Conservation (phyloP, 1,140 invertebrate species). For the Scaptomyza montana region DNA sequence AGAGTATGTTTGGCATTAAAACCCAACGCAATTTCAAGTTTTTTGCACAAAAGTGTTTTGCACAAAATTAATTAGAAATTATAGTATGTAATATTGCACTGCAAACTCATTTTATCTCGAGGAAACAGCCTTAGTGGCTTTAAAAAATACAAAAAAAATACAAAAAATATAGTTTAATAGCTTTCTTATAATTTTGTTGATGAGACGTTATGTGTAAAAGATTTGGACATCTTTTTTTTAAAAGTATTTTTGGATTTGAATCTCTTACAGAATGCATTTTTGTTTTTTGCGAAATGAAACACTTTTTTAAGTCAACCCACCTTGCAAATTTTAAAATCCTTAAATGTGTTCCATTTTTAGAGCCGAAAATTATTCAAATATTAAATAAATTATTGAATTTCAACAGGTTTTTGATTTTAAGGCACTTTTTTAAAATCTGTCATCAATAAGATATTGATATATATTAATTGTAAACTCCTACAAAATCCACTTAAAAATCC, state of each 20-base stretch:
- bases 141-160: constrained; percentile 10
- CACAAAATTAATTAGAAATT: constrained; percentile 20
- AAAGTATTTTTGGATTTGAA: not conserved
- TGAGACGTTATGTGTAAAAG: too few species aligned
- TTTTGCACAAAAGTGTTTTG: constrained; percentile 32
- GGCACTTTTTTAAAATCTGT: not conserved
- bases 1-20: constrained; percentile 17
- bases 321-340: constrained; percentile 40
- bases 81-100: constrained; percentile 35
- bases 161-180: too few species aligned
- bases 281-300: not conserved
- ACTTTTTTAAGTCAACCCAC: constrained; percentile 28
- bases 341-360: constrained; percentile 47
- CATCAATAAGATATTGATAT: not conserved
- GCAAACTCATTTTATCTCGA: constrained; percentile 12
- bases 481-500: constrained; percentile 4
- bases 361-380: constrained; percentile 4
- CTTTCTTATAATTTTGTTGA: too few species aligned
- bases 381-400: too few species aligned
- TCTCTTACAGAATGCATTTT: constrained; percentile 17
- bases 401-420: not conserved
- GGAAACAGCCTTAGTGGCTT: constrained; percentile 13
- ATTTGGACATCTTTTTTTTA: too few species aligned
- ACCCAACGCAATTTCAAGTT: constrained; percentile 20
- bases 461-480: constrained; percentile 8